phyloP scores from a whole-genome alignment of 2,797 vertebrate species.

The Macropus fuliginosus region DNA sequence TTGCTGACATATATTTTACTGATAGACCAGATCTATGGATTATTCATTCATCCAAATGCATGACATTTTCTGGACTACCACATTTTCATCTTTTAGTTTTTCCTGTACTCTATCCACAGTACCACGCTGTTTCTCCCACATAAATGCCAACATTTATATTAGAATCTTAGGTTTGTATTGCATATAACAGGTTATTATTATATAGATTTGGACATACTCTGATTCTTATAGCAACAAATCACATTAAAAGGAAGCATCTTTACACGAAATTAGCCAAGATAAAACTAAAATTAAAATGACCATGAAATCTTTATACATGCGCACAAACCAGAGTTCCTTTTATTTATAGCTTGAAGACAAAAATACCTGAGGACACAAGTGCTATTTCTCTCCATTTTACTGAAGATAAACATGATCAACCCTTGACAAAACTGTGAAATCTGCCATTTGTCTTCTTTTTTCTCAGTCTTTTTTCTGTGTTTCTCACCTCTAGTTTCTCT shows the following conservation, averaged over 20 bases:
- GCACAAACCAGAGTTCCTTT: background rate
- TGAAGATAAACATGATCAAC: background rate
- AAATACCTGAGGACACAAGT: background rate
- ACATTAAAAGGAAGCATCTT: background rate
- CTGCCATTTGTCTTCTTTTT: background rate
- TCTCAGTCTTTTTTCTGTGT: background rate
- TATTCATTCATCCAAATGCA: no score
- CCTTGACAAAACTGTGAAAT: background rate
- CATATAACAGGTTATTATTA: background rate
- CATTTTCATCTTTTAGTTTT: no score
- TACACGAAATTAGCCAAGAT: background rate
- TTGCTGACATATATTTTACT: no score
- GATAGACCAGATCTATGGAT: no score
- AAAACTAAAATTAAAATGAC: background rate
- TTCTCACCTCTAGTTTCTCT: no score
- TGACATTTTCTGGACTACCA: no score
- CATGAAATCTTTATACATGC: background rate
- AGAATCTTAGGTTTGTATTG: background rate
- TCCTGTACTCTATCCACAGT: no score
- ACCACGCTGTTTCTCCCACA: background rate
- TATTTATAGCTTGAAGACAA: background rate
- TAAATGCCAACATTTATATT: background rate
- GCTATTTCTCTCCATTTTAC: background rate
- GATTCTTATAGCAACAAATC: background rate
- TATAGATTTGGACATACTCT: background rate